A percentile compares a stretch with the other conserved stretches of the same genome.
Evolutionary conservation across 2,113 vertebrate genomes (phyloP).

Genomic region (Stegostoma tigrinum): DNA sequence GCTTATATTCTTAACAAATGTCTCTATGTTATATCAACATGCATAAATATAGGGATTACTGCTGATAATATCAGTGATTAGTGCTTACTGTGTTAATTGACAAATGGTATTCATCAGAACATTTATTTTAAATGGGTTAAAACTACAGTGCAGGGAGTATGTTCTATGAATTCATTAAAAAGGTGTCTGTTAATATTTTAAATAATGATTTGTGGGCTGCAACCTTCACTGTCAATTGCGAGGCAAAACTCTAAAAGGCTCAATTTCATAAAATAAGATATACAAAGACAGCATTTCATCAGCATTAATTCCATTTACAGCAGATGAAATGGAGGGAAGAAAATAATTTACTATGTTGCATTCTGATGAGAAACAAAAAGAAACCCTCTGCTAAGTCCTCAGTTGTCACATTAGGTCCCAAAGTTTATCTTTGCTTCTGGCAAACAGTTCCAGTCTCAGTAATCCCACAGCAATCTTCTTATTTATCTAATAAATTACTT

Average conservation of each 20-base stretch:
- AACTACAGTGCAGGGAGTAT: background rate
- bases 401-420: background rate
- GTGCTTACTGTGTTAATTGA: background rate
- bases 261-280: background rate
- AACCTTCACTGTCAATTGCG: background rate
- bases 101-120: background rate
- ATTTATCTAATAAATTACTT: background rate
- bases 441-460: background rate
- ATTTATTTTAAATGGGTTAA: background rate
- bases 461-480: background rate
- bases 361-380: background rate
- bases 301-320: background rate
- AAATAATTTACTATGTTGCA: background rate
- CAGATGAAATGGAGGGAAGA: background rate
- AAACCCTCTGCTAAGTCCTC: background rate
- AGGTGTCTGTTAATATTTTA: background rate
- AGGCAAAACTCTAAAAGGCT: background rate
- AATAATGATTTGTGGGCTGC: background rate
- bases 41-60: slow-evolving; percentile 3
- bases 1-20: background rate
- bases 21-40: background rate
- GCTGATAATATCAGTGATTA: background rate
- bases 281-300: background rate
- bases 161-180: background rate
- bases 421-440: background rate